A percentile compares a stretch with the other conserved stretches of the same genome.
Conservation (phyloP, 2,797 vertebrate genomes). For the Alexandromys oeconomus region DNA sequence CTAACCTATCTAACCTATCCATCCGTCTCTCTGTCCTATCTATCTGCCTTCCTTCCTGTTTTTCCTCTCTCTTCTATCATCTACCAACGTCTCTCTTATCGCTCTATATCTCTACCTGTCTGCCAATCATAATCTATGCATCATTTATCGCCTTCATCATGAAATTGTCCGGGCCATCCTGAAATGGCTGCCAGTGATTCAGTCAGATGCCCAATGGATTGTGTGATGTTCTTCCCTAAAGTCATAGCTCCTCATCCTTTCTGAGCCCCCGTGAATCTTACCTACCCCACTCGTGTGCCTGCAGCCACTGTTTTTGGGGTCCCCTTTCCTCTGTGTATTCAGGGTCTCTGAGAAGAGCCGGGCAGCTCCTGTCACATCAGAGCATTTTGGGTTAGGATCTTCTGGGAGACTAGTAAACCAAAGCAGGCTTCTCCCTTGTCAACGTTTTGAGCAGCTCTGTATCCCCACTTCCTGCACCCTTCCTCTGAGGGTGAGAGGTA, state of each 20-base stretch:
- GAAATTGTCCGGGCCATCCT: neutral
- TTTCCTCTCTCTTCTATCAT: neutral
- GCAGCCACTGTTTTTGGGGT: neutral
- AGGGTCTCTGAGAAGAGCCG: neutral
- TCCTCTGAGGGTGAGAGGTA: neutral
- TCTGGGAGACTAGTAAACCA: neutral
- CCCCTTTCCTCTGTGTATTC: neutral
- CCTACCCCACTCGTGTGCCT: neutral
- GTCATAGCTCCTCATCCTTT: neutral
- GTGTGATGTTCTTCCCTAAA: neutral
- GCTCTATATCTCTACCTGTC: neutral
- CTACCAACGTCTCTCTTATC: neutral
- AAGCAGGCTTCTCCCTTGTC: neutral
- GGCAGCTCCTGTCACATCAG: neutral
- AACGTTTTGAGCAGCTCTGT: neutral
- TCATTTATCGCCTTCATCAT: neutral
- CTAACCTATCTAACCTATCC: neutral
- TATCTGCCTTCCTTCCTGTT: neutral
- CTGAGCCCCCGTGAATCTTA: neutral
- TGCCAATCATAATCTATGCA: neutral
- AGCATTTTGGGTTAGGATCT: neutral
- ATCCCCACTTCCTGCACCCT: neutral
- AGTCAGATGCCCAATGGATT: neutral
- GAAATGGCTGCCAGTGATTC: neutral
- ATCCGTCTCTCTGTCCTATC: neutral